Evolutionary conservation across 2,113 vertebrate species (phyloP).

Genomic region (Gymnorhina tibicen): DNA sequence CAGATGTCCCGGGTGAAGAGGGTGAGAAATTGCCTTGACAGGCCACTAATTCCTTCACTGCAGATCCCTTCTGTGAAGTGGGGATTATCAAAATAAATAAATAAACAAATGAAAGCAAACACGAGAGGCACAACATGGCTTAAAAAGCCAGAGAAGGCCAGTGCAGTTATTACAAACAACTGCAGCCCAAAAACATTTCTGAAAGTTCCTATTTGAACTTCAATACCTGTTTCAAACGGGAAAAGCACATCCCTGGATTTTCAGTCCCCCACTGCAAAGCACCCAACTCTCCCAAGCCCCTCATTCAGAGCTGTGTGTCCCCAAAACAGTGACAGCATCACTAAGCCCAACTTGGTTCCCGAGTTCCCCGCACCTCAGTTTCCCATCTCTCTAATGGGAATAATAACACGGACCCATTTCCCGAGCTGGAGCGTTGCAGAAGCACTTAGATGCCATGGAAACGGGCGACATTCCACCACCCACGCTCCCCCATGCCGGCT

Average conservation of each 20-base stretch:
- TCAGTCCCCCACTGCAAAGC: not conserved
- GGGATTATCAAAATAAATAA: slow-evolving; percentile 13
- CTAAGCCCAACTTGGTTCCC: not conserved
- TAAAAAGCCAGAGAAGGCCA: not conserved
- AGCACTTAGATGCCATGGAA: slow-evolving; percentile 50
- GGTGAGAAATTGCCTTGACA: slow-evolving; percentile 56
- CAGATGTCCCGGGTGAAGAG: slow-evolving; percentile 7
- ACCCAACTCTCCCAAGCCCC: not conserved
- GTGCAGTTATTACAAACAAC: not conserved
- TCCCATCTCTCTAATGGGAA: slow-evolving; percentile 11
- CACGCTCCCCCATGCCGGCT: slow-evolving; percentile 2
- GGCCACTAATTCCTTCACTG: not conserved
- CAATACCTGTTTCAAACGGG: not conserved
- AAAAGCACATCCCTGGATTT: not conserved
- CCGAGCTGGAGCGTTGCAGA: not conserved
- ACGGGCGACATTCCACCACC: slow-evolving; percentile 20
- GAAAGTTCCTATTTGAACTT: not conserved
- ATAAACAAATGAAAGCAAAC: not conserved
- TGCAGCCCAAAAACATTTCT: not conserved
- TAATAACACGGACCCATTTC: not conserved
- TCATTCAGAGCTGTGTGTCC: accelerated
- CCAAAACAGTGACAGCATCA: not conserved
- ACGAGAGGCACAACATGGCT: not conserved
- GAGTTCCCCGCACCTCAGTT: not conserved
- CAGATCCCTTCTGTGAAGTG: not conserved